A percentile compares a stretch with the other conserved stretches of the same genome.
phyloP scores from a whole-genome alignment of 2,888 invertebrate genomes.

The Mechanitis mazaeus region DNA sequence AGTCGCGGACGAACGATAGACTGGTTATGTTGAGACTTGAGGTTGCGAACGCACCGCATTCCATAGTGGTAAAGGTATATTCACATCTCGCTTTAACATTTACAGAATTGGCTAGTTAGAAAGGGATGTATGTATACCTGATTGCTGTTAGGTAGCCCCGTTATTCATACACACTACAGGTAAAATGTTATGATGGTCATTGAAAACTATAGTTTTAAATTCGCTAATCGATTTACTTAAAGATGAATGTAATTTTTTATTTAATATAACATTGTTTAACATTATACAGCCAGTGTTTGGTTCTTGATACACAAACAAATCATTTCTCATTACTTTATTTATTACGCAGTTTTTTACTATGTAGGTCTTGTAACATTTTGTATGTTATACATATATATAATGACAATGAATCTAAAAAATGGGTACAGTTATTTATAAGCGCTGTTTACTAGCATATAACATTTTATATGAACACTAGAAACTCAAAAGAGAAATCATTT shows the following conservation, averaged over 20 bases:
- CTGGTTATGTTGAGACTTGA: conserved; percentile 49
- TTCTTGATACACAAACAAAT: too few species aligned
- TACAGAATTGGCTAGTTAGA: conserved; percentile 29
- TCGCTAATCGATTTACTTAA: conserved; percentile 31
- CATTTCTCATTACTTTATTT: too few species aligned
- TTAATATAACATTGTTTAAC: too few species aligned
- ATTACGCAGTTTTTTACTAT: too few species aligned
- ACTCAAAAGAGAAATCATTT: too few species aligned
- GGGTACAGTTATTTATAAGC: too few species aligned
- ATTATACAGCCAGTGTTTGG: too few species aligned
- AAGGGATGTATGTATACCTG: conserved; percentile 37
- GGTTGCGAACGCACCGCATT: conserved; percentile 70
- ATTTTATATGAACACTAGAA: too few species aligned
- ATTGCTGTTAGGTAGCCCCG: conserved; percentile 57
- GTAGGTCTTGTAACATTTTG: too few species aligned
- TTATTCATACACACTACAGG: conserved; percentile 59
- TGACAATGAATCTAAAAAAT: too few species aligned
- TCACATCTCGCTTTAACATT: conserved; percentile 47
- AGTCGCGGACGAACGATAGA: conserved; percentile 60
- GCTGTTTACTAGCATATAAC: too few species aligned
- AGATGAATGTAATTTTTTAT: conserved; percentile 4
- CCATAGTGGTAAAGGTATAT: conserved; percentile 54
- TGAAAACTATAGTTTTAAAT: conserved; percentile 31
- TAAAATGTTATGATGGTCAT: conserved; percentile 47
- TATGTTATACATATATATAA: too few species aligned